Percentiles rank a stretch among this genome's conserved stretches.
Evolutionary conservation across 2,113 vertebrate species (phyloP).

Genomic region (Camelus dromedarius): DNA sequence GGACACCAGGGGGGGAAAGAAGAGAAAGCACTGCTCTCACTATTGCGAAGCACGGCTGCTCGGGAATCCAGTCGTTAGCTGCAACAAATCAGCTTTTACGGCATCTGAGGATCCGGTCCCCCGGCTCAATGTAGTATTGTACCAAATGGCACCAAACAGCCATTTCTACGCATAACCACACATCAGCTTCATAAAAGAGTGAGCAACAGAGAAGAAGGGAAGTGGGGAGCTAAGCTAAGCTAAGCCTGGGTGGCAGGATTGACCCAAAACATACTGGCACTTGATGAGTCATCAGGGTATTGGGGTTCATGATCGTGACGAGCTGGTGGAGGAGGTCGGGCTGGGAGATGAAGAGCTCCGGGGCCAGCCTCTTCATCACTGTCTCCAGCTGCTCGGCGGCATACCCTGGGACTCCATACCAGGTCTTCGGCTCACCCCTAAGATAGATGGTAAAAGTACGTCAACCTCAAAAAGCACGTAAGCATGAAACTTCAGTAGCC

Average conservation of each 20-base stretch:
- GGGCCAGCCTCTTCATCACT: slow-evolving; percentile 98
- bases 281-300: slow-evolving; percentile 97
- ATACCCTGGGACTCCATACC: slow-evolving; percentile 98
- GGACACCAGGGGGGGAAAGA: not conserved
- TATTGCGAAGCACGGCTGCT: not conserved
- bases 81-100: not conserved
- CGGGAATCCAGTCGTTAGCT: not conserved
- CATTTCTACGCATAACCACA: slow-evolving; percentile 44
- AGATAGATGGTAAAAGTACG: slow-evolving; percentile 79
- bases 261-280: slow-evolving; percentile 93
- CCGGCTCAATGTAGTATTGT: not conserved
- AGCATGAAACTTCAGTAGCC: not conserved
- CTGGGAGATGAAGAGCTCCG: slow-evolving; percentile 97
- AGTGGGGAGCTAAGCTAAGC: not conserved
- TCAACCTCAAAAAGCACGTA: not conserved
- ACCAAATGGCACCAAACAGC: not conserved
- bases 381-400: slow-evolving; percentile 97
- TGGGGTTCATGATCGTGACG: slow-evolving; percentile 99
- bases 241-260: slow-evolving; percentile 49
- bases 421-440: slow-evolving; percentile 99
- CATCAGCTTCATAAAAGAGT: slow-evolving; percentile 35
- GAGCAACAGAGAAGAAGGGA: slow-evolving; percentile 15
- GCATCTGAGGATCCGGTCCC: not conserved
- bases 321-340: slow-evolving; percentile 99
- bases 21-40: not conserved